phyloP scores from a whole-genome alignment of 23 tunicate species.

The Ascidia mentula region DNA sequence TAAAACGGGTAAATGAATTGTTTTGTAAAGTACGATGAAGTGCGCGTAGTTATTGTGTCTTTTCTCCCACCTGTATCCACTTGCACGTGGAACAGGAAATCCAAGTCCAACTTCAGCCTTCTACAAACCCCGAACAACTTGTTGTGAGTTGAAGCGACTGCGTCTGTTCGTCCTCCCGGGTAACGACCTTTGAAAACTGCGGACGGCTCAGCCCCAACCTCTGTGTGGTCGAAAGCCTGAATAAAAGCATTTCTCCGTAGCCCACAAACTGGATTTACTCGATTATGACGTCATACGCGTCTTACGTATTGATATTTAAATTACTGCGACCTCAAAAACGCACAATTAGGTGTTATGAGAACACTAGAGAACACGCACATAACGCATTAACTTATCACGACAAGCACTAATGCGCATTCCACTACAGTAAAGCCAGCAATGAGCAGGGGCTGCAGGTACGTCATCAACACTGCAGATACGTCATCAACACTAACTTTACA shows the following conservation, averaged over 20 bases:
- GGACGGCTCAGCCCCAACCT: background rate
- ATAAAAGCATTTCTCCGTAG: too few relatives aligned
- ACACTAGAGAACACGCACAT: too few relatives aligned
- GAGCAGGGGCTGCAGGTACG: background rate
- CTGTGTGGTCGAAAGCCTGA: slow-evolving; percentile 3
- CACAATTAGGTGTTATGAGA: too few relatives aligned
- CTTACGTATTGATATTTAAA: too few relatives aligned
- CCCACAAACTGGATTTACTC: too few relatives aligned
- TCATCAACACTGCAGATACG: background rate
- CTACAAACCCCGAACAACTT: background rate
- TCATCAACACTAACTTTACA: background rate
- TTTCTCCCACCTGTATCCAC: background rate
- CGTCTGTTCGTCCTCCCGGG: background rate
- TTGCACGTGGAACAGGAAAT: background rate
- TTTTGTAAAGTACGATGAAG: too few relatives aligned
- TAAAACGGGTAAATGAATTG: background rate
- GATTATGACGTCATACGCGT: too few relatives aligned
- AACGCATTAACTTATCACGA: too few relatives aligned
- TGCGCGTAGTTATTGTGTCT: background rate
- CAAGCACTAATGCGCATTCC: too few relatives aligned
- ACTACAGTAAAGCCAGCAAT: background rate
- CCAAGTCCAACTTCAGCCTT: background rate
- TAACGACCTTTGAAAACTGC: background rate
- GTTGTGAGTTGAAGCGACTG: background rate
- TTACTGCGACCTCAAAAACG: too few relatives aligned